Evolutionary conservation across 2,888 invertebrate species (phyloP), one percentile per base, ranked within the genome.

Genomic region (Cordilura impudica): DNA sequence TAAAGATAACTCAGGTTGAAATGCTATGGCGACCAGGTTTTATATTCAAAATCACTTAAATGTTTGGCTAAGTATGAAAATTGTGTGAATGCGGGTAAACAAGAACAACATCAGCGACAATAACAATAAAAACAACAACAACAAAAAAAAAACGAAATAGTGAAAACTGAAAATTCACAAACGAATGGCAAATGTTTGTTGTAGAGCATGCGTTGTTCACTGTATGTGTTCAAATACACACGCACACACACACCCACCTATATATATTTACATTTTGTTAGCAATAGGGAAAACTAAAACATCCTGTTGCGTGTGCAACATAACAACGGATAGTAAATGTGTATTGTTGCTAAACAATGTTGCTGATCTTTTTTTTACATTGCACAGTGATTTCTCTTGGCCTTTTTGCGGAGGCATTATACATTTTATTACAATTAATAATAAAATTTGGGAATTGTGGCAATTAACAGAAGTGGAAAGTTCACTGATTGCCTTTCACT

Each of bases 1-100:
- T 85, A 84, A 84, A 81, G 84, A 85, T 86, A 85, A 88, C 89
- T 88, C 89, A 86, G 86, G 83, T 83, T 84, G 66, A 81, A 82
- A 83, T 60, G 81, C 78, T 83, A 81, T 81, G 67, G 72, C 58
- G 81, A 84, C 87, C 84, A 84, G 86, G 87, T 88, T 88, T 89
- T 88, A 88, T 88, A 87, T 86, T 85, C 81, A 80, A 78, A 78
- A 76, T 69, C 80, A 77, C 60, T 56, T 63, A 74, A 79, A 79
- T 79, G 75, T 79, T 71, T 72, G 14, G 39, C 14, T 51, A 54
- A 56, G 21, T 6, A 43, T 45, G 18, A 14, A 43, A 61, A 43
- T 23, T 45, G 83, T 77, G 73, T 78, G 47, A 31, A 29, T 39
- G 14, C 45, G 47, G 56, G 10, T n/a, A 6, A n/a, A n/a, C n/a